phyloP scores from a whole-genome alignment of 2,888 invertebrate genomes.

The Nysson spinosus region DNA sequence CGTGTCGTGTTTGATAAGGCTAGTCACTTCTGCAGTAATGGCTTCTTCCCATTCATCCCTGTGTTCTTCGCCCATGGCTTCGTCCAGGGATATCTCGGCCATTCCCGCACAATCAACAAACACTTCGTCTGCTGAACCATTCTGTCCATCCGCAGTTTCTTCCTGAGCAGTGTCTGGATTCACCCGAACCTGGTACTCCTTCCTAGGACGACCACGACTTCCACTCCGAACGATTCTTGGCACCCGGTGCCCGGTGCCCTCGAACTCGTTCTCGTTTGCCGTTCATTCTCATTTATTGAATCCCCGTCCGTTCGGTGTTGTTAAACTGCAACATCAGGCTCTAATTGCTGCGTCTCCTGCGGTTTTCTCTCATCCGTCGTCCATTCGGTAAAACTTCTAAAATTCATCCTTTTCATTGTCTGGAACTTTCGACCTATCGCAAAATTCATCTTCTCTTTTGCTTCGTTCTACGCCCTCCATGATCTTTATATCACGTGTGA shows the following conservation, averaged over 20 bases:
- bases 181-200: not conserved
- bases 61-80: slow-evolving; percentile 11
- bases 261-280: not conserved
- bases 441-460: not conserved
- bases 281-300: not conserved
- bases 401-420: too few relatives aligned
- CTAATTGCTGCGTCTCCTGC: too few relatives aligned
- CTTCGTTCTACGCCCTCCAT: not conserved
- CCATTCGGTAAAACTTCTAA: not conserved
- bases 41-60: slow-evolving; percentile 12
- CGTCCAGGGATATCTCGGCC: slow-evolving; percentile 8
- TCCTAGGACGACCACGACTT: slow-evolving; percentile 4
- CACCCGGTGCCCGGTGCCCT: slow-evolving; percentile 1
- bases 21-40: slow-evolving; percentile 13
- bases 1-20: slow-evolving; percentile 19
- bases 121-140: not conserved
- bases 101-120: not conserved
- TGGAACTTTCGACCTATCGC: too few relatives aligned
- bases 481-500: slow-evolving; percentile 7
- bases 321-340: too few relatives aligned
- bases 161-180: not conserved
- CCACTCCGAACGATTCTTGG: slow-evolving; percentile 7
- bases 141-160: not conserved
- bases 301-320: too few relatives aligned
- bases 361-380: too few relatives aligned